phyloP scores from a whole-genome alignment of 2,113 vertebrate genomes.

The Trematomus loennbergii region DNA sequence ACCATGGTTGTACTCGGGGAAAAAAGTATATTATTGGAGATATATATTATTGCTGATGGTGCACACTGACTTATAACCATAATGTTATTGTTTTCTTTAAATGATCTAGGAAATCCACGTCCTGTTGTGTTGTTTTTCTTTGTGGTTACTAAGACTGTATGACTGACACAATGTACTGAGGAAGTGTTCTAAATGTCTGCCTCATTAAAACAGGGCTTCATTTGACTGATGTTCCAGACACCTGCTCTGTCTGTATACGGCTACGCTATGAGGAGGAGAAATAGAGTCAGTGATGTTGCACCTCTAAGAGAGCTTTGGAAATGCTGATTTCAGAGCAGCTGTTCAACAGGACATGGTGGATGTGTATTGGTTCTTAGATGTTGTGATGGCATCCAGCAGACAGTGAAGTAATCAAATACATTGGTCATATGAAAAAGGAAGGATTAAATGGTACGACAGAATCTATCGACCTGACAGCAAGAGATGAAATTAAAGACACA shows the following conservation, averaged over 20 bases:
- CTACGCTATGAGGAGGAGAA: too few species aligned
- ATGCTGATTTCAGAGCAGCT: neutral
- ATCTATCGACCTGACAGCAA: too few species aligned
- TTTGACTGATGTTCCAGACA: slow-evolving; percentile 15
- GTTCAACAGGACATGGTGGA: neutral
- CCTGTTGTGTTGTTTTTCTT: neutral
- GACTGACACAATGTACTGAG: slow-evolving; percentile 27
- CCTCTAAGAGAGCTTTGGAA: neutral
- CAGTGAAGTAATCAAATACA: neutral
- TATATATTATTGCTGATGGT: neutral
- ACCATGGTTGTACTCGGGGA: neutral
- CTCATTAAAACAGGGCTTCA: slow-evolving; percentile 43
- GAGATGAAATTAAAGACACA: too few species aligned
- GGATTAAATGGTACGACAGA: neutral
- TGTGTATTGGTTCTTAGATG: neutral
- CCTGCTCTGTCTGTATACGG: too few species aligned
- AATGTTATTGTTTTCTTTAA: slow-evolving; percentile 11
- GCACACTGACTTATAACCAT: slow-evolving; percentile 16
- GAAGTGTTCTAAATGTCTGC: slow-evolving; percentile 32
- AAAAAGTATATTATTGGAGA: neutral
- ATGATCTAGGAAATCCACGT: slow-evolving; percentile 28
- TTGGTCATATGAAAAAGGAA: slow-evolving; percentile 14
- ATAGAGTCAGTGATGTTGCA: too few species aligned
- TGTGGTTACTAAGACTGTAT: slow-evolving; percentile 12
- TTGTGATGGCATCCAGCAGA: slow-evolving; percentile 1